A percentile compares a stretch with the other conserved stretches of the same genome.
phyloP scores from a whole-genome alignment of 2,888 invertebrate genomes.

The Andrena bucephala region DNA sequence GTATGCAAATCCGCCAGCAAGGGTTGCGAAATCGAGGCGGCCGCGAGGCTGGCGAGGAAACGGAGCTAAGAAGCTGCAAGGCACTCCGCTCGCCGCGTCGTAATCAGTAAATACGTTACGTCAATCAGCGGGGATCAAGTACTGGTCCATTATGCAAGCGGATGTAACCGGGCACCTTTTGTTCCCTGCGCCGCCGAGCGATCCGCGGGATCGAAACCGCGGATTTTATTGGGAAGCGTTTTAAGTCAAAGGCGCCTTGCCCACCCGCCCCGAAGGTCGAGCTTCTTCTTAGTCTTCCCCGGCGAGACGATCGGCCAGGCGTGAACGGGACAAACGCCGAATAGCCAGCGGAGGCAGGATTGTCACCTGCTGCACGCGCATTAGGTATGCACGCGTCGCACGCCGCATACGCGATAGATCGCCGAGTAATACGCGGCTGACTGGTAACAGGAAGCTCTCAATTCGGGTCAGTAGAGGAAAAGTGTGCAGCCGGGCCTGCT shows the following conservation, averaged over 20 bases:
- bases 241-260: no score
- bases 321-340: background rate
- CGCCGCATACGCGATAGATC: conserved; percentile 36
- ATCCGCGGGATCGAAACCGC: background rate
- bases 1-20: no score
- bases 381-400: conserved; percentile 3
- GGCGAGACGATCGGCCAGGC: background rate
- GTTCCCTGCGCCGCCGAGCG: conserved; percentile 6
- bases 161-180: conserved; percentile 51
- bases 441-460: conserved; percentile 62
- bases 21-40: no score
- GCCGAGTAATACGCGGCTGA: conserved; percentile 40
- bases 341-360: background rate
- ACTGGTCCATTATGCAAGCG: conserved; percentile 51
- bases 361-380: conserved; percentile 11
- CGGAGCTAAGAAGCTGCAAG: background rate
- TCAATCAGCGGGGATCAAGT: conserved; percentile 44
- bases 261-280: no score
- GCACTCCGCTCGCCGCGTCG: background rate
- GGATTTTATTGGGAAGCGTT: background rate
- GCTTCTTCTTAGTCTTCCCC: background rate
- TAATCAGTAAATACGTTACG: conserved; percentile 36
- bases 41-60: background rate
- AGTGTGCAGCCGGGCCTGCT: conserved; percentile 54
- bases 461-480: conserved; percentile 68